These are phyloP conservation scores for Drosophila tsacasi DNA, from an alignment of 1,140 invertebrate species.

Conservation along the genomic window DNA sequence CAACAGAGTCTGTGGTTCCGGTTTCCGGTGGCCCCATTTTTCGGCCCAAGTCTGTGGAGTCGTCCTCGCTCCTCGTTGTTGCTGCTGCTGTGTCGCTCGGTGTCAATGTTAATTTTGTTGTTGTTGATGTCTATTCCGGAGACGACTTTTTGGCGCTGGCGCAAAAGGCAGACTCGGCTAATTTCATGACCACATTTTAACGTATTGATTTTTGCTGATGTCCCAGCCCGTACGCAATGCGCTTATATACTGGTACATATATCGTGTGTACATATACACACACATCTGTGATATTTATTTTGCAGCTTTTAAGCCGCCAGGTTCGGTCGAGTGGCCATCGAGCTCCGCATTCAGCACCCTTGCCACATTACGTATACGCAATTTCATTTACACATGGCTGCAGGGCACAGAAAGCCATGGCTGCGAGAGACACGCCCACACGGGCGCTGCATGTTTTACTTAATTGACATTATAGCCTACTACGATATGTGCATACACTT, in stretches of 20 bases:
- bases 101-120: constrained; percentile 39
- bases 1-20: constrained; percentile 57
- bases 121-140: constrained; percentile 46
- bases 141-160: constrained; percentile 75
- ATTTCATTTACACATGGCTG: constrained; percentile 78
- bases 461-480: constrained; percentile 83
- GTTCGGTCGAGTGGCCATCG: constrained; percentile 22
- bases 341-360: neutral
- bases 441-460: constrained; percentile 45
- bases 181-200: constrained; percentile 79
- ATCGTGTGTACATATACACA: neutral
- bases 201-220: constrained; percentile 70
- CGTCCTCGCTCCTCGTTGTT: constrained; percentile 17
- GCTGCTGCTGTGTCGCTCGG: constrained; percentile 5
- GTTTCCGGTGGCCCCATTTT: constrained; percentile 22
- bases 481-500: constrained; percentile 81
- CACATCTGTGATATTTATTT: constrained; percentile 51
- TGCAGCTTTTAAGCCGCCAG: constrained; percentile 62
- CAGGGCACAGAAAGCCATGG: constrained; percentile 67
- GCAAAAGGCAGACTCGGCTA: constrained; percentile 65
- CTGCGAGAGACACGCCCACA: constrained; percentile 48
- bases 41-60: constrained; percentile 38
- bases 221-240: constrained; percentile 12
- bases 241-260: neutral
- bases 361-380: constrained; percentile 71